Conservation (phyloP, 2,113 vertebrate species). For the Chionodraco myersi region DNA sequence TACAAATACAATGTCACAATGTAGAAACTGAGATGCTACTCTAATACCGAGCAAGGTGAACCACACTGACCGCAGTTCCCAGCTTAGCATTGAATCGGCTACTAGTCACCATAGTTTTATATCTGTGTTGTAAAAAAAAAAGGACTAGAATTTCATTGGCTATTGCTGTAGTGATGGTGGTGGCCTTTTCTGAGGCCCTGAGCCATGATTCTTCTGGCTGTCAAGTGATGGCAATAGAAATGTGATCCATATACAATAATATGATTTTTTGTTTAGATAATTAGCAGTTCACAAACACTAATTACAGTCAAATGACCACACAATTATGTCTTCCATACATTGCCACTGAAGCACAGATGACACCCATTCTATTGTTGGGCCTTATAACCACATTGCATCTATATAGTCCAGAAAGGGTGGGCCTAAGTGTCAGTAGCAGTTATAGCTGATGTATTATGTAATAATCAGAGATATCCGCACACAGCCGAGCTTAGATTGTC, state of each 20-base stretch:
- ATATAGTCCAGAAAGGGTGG: slow-evolving; percentile 48
- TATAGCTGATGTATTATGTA: slow-evolving; percentile 30
- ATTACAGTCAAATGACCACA: slow-evolving; percentile 70
- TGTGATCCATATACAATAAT: slow-evolving; percentile 57
- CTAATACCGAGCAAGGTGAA: slow-evolving; percentile 36
- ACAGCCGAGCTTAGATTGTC: slow-evolving; percentile 32
- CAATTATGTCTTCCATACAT: slow-evolving; percentile 55
- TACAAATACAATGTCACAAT: slow-evolving; percentile 14
- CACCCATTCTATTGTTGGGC: slow-evolving; percentile 64
- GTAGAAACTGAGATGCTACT: slow-evolving; percentile 36
- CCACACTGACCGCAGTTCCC: slow-evolving; percentile 17
- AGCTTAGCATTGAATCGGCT: slow-evolving; percentile 52
- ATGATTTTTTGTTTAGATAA: slow-evolving; percentile 56
- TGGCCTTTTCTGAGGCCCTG: slow-evolving; percentile 21
- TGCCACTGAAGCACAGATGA: slow-evolving; percentile 64
- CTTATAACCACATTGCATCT: slow-evolving; percentile 55
- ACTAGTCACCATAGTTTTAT: slow-evolving; percentile 38
- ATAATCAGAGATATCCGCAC: slow-evolving; percentile 47
- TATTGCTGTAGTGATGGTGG: slow-evolving; percentile 47
- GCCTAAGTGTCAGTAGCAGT: slow-evolving; percentile 45
- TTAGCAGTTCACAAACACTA: slow-evolving; percentile 63
- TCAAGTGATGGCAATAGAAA: slow-evolving; percentile 38
- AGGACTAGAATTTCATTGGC: slow-evolving; percentile 17
- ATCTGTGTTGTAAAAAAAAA: slow-evolving; percentile 37
- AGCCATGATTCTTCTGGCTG: slow-evolving; percentile 35